These are phyloP conservation scores for Hylaea fasciaria DNA, from an alignment of 2,888 invertebrate genomes.

Conservation along the genomic window DNA sequence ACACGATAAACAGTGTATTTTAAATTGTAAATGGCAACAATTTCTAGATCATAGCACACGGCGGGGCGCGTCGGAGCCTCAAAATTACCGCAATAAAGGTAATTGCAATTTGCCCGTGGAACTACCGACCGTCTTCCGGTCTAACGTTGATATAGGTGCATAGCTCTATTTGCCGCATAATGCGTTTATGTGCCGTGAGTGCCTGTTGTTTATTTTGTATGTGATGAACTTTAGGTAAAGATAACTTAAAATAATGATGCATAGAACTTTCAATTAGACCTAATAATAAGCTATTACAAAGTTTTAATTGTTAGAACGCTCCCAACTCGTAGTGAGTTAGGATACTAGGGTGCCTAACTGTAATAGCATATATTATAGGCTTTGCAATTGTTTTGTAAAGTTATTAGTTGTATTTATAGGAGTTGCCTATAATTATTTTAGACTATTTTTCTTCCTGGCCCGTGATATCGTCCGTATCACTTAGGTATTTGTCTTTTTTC, in stretches of 20 bases:
- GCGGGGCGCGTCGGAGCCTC: conserved; percentile 51
- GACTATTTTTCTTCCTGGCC: no score
- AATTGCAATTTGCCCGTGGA: conserved; percentile 77
- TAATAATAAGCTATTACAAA: no score
- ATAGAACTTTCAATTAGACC: no score
- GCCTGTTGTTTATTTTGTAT: conserved; percentile 9
- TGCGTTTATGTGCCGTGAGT: conserved; percentile 15
- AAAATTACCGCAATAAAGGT: conserved; percentile 78
- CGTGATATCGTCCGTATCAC: no score
- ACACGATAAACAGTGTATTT: conserved; percentile 21
- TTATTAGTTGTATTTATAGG: no score
- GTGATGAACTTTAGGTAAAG: not conserved
- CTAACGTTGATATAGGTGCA: conserved; percentile 61
- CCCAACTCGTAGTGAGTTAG: no score
- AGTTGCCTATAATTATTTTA: no score
- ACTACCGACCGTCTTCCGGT: conserved; percentile 69
- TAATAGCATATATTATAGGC: no score
- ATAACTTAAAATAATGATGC: no score
- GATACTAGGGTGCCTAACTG: no score
- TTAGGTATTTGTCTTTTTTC: no score
- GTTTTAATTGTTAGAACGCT: not conserved
- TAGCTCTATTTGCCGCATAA: conserved; percentile 28
- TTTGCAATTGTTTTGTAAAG: no score
- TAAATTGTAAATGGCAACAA: conserved; percentile 57
- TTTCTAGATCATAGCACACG: conserved; percentile 45